Evolutionary conservation across 2,113 vertebrate species (phyloP).

Genomic region (Clinocottus analis): DNA sequence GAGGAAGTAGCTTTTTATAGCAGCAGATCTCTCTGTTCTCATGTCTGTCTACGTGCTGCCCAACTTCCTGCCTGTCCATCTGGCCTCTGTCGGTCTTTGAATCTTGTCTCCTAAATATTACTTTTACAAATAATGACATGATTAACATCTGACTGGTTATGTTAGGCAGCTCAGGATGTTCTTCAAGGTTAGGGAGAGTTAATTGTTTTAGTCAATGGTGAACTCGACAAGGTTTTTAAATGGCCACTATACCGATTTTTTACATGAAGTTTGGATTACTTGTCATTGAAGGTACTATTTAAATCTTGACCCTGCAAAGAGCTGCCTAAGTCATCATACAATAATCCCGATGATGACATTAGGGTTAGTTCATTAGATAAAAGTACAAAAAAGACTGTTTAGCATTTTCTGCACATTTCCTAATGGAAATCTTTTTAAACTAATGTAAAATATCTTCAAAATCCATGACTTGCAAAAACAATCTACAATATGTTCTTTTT

Average conservation of each 20-base stretch:
- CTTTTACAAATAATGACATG: too few species aligned
- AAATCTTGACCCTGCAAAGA: not conserved
- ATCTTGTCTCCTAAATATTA: not conserved
- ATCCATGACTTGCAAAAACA: not conserved
- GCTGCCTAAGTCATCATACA: not conserved
- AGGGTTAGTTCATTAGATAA: not conserved
- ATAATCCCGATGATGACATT: not conserved
- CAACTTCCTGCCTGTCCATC: constrained; percentile 18
- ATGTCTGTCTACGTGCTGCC: not conserved
- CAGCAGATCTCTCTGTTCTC: constrained; percentile 31
- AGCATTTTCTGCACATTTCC: not conserved
- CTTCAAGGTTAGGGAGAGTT: not conserved
- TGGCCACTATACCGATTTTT: not conserved
- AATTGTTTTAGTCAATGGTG: not conserved
- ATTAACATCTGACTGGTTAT: not conserved
- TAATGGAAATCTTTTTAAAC: not conserved
- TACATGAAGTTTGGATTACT: not conserved
- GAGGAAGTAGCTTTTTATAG: constrained; percentile 49
- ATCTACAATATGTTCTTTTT: not conserved
- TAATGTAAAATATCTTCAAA: not conserved
- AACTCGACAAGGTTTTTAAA: not conserved
- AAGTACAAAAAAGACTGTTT: too few species aligned
- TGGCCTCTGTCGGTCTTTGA: not conserved
- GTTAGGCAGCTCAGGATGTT: not conserved
- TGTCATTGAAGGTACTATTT: not conserved